Evolutionary conservation across 2,888 invertebrate genomes (phyloP).

Genomic region (Scaptomyza cyrtandrae): DNA sequence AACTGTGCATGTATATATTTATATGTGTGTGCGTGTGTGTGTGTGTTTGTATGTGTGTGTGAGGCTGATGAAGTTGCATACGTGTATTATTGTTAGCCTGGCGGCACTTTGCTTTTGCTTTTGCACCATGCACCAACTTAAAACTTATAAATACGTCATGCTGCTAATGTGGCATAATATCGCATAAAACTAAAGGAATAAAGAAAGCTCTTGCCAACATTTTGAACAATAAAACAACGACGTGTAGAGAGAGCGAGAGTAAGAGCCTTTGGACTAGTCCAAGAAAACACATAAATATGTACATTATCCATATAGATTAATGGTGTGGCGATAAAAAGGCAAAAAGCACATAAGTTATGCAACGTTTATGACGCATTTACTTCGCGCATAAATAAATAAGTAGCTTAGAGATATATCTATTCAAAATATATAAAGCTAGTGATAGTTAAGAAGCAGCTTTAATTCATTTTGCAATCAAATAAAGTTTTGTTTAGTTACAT

Average conservation of each 20-base stretch:
- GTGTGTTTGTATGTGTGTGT: constrained; percentile 2
- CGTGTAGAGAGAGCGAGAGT: neutral
- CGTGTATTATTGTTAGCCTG: constrained; percentile 56
- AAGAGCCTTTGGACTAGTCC: neutral
- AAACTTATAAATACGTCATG: constrained; percentile 73
- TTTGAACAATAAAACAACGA: constrained; percentile 20
- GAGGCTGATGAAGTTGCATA: constrained; percentile 49
- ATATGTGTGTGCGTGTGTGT: constrained; percentile 8
- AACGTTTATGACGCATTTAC: constrained; percentile 17
- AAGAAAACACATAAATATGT: constrained; percentile 39
- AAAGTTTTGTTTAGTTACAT: no score
- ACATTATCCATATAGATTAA: constrained; percentile 40
- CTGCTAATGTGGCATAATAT: constrained; percentile 71
- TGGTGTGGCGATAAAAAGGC: constrained; percentile 4
- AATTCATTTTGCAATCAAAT: no score
- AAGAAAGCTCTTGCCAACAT: constrained; percentile 30
- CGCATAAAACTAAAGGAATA: constrained; percentile 48
- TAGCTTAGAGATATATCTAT: neutral
- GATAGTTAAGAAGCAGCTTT: no score
- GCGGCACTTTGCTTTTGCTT: constrained; percentile 50
- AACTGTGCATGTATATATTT: constrained; percentile 22
- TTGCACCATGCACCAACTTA: constrained; percentile 38
- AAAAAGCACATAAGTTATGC: constrained; percentile 15
- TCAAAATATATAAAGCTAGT: neutral
- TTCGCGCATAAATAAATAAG: neutral